Conservation (phyloP, 2,797 vertebrate genomes). For the Danio aesculapii region DNA sequence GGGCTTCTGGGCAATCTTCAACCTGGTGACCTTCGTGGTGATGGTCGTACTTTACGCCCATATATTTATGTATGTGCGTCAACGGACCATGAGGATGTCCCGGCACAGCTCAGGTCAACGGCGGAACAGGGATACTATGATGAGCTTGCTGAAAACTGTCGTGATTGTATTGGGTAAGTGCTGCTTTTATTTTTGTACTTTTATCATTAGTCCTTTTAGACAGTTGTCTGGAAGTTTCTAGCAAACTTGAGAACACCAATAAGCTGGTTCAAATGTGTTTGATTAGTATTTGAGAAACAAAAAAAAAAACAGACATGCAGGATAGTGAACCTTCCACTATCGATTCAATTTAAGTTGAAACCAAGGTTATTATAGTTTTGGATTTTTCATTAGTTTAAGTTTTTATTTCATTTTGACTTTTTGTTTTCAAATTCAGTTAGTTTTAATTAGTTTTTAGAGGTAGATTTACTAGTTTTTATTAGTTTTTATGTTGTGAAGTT, state of each 20-base stretch:
- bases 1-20: constrained; percentile 98
- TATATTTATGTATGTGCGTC: constrained; percentile 98
- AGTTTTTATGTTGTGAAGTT: too few species aligned
- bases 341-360: too few species aligned
- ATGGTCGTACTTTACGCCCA: constrained; percentile 99
- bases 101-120: constrained; percentile 95
- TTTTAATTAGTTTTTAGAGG: too few species aligned
- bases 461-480: too few species aligned
- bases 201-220: background rate
- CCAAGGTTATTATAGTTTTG: too few species aligned
- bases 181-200: background rate
- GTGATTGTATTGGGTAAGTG: constrained; percentile 92
- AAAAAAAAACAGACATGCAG: too few species aligned
- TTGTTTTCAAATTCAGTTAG: too few species aligned
- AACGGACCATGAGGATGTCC: constrained; percentile 99
- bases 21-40: constrained; percentile 96
- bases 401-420: too few species aligned
- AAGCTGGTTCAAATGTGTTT: background rate
- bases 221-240: background rate
- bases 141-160: constrained; percentile 98
- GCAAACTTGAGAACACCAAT: background rate
- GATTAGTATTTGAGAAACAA: too few species aligned
- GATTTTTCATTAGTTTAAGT: too few species aligned
- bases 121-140: constrained; percentile 98
- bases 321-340: too few species aligned